These are phyloP conservation scores for Tetrax tetrax DNA, from an alignment of 2,113 vertebrate species.

Conservation along the genomic window DNA sequence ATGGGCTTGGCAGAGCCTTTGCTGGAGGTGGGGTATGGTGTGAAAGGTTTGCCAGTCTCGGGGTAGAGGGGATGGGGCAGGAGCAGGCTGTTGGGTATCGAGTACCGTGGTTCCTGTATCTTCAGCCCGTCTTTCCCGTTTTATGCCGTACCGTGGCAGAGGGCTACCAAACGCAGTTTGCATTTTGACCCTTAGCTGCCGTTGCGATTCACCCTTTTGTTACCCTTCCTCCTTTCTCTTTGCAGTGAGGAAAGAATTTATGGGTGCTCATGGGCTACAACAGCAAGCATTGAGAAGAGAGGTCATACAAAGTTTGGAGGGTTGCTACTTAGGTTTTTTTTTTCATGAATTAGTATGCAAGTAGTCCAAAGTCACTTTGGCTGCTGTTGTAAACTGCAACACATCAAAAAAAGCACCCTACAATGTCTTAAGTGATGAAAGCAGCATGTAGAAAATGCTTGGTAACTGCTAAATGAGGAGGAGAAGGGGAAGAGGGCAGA, in stretches of 20 bases:
- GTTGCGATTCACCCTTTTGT: not conserved
- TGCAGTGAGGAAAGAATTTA: not conserved
- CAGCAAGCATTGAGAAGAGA: not conserved
- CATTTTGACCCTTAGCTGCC: not conserved
- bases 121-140: not conserved
- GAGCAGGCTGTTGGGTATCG: not conserved
- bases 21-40: not conserved
- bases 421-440: not conserved
- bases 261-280: not conserved
- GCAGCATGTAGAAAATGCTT: not conserved
- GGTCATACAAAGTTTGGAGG: constrained; percentile 51
- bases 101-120: not conserved
- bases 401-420: not conserved
- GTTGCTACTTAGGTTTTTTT: constrained; percentile 55
- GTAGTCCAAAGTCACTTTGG: constrained; percentile 16
- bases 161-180: not conserved
- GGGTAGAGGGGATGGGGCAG: not conserved
- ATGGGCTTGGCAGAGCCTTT: not conserved
- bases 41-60: not conserved
- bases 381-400: not conserved
- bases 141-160: not conserved
- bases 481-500: not conserved
- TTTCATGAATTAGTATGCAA: constrained; percentile 37
- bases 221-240: not conserved
- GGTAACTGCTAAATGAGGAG: not conserved